Percentiles rank a stretch among this genome's conserved stretches.
Evolutionary conservation across 2,113 vertebrate species (phyloP).

Genomic region (Anoplopoma fimbria): DNA sequence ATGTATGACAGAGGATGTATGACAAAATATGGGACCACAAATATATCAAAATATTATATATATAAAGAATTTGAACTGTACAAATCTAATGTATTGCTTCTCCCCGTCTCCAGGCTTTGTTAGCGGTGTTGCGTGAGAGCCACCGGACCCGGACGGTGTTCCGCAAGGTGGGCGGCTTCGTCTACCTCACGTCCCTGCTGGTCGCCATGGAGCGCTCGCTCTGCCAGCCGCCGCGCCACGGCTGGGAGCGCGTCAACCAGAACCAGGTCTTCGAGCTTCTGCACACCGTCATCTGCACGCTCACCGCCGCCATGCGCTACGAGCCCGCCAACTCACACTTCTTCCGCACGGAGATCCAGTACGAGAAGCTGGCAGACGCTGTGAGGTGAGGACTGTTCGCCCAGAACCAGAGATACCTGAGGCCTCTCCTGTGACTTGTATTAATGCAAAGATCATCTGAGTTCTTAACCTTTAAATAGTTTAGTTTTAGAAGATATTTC

Average conservation of each 20-base stretch:
- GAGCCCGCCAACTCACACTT: constrained; percentile 98
- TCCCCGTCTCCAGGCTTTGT: constrained; percentile 84
- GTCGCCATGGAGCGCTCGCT: constrained; percentile 97
- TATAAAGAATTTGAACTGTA: background rate
- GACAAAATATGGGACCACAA: background rate
- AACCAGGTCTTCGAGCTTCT: constrained; percentile 96
- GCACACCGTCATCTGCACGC: constrained; percentile 93
- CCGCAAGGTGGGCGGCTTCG: constrained; percentile 97
- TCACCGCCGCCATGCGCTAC: constrained; percentile 97
- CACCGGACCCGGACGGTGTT: constrained; percentile 98
- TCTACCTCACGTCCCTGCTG: constrained; percentile 95
- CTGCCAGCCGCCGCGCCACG: constrained; percentile 88
- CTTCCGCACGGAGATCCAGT: constrained; percentile 98
- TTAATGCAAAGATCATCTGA: too few relatives aligned
- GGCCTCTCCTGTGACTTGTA: too few relatives aligned
- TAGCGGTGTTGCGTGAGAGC: constrained; percentile 92
- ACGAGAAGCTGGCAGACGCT: constrained; percentile 97
- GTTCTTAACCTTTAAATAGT: too few relatives aligned
- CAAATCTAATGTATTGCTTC: rapidly evolving
- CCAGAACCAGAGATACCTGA: too few relatives aligned
- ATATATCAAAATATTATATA: background rate
- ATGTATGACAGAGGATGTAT: background rate
- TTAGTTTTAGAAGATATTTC: too few relatives aligned
- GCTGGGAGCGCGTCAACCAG: constrained; percentile 96
- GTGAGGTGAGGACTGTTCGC: constrained; percentile 76